Base-by-base conservation (phyloP, 2,797 vertebrate species). In the Mastacembelus armatus region DNA sequence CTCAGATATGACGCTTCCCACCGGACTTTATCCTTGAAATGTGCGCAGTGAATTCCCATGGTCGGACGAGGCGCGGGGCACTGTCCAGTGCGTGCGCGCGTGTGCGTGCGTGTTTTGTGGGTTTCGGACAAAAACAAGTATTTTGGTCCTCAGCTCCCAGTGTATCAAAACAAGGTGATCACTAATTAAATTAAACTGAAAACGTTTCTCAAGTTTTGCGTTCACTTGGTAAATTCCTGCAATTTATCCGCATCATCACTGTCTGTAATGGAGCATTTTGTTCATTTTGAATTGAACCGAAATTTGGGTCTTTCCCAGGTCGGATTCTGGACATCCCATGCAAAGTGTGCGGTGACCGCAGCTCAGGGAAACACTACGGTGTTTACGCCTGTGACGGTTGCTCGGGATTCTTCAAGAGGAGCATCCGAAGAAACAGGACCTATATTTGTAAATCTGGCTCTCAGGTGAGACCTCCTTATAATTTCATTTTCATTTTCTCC, bases 361-460 rank as follows among this genome's bases (percentile, higher is more conserved):
- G 97, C 88, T 98, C 97, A 2, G 98, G 98, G 44, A 99, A 99
- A 58, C 98, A 99, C 88, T 99, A 99, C 11, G 98, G 98, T 6
- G 98, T 99, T 65, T 99, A 99, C 71, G 98, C 98, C 44, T 99
- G 98, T 65, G 98, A 99, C 69, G 98, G 98, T 56, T 99, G 98
- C 87, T 99, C 98, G 0, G 98, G 98, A 26, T 99, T 99, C 93
- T 99, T 99, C 93, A 99, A 99, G 88, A 92, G 98, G 87, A 99
- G 98, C 88, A 99, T 99, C 91, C 93, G 98, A 66, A 95, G 98
- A 75, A 99, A 99, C 74, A 92, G 98, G 84, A 98, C 97, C 0
- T 99, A 99, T 43, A 97, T 99, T 76, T 99, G 98, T 92, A 99
- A 99, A 92, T 99, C 98, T 27, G 97, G 97, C 87, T 98, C 96